Evolutionary conservation across 1,140 invertebrate genomes (phyloP).

Genomic region (Bathynomus jamesi): DNA sequence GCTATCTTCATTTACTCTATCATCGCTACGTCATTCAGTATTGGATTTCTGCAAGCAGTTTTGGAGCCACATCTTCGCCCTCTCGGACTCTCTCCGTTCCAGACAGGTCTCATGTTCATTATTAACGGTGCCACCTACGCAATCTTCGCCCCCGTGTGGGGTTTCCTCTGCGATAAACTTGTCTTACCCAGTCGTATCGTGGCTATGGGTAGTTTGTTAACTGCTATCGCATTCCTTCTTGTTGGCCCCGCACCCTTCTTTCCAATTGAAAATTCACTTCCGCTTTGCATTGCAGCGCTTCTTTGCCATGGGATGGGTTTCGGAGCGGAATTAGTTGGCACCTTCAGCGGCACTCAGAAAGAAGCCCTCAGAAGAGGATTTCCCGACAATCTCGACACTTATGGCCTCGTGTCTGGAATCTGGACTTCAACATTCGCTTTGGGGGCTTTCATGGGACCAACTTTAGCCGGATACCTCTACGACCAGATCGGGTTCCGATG

Average conservation of each 20-base stretch:
- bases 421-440: constrained; percentile 79
- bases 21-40: constrained; percentile 65
- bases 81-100: constrained; percentile 60
- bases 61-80: constrained; percentile 70
- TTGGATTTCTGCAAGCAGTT: constrained; percentile 71
- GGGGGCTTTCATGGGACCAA: constrained; percentile 74
- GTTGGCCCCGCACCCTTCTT: constrained; percentile 54
- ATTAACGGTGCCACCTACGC: constrained; percentile 80
- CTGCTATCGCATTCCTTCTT: constrained; percentile 57
- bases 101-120: constrained; percentile 76
- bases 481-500: constrained; percentile 63
- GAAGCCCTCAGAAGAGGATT: constrained; percentile 62
- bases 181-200: constrained; percentile 59
- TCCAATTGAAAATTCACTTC: constrained; percentile 18
- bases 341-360: constrained; percentile 68
- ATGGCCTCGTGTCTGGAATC: constrained; percentile 70
- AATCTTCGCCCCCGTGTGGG: constrained; percentile 67
- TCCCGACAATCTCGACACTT: constrained; percentile 70
- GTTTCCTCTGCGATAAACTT: constrained; percentile 64
- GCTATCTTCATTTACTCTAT: constrained; percentile 58
- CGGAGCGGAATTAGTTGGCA: constrained; percentile 70
- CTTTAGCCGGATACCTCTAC: constrained; percentile 63
- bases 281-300: constrained; percentile 55
- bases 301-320: constrained; percentile 69
- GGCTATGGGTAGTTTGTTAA: constrained; percentile 56